phyloP scores from a whole-genome alignment of 2,888 invertebrate species.

The Pseudanteris insignis region DNA sequence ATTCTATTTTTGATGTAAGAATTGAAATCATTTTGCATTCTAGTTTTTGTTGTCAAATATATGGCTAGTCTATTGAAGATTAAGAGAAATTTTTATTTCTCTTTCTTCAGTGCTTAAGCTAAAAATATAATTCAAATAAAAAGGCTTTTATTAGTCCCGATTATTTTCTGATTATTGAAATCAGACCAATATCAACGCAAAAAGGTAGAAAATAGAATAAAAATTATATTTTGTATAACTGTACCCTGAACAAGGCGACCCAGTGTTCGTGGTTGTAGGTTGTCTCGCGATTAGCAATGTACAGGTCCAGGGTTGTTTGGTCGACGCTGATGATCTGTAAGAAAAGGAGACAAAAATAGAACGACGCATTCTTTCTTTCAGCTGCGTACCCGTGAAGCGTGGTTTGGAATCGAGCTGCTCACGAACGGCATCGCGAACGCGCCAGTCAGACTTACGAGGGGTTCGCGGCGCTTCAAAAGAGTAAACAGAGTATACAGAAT shows the following conservation, averaged over 20 bases:
- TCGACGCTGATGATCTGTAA: slow-evolving; percentile 68
- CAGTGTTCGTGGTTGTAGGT: slow-evolving; percentile 78
- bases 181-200: not conserved
- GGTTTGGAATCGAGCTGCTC: slow-evolving; percentile 18
- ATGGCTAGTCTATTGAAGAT: too few species aligned
- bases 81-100: too few species aligned
- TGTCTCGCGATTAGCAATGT: slow-evolving; percentile 69
- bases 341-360: too few species aligned
- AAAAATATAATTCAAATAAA: too few species aligned
- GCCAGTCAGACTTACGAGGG: slow-evolving; percentile 14
- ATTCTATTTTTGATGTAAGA: too few species aligned
- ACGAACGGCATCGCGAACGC: slow-evolving; percentile 10
- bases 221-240: slow-evolving; percentile 30
- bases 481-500: too few species aligned
- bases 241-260: slow-evolving; percentile 80
- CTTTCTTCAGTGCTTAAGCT: too few species aligned
- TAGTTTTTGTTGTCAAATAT: too few species aligned
- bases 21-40: too few species aligned
- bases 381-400: slow-evolving; percentile 17
- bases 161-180: slow-evolving; percentile 4
- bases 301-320: slow-evolving; percentile 66
- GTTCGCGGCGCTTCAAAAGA: too few species aligned
- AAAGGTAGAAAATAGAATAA: slow-evolving; percentile 13
- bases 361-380: slow-evolving; percentile 35
- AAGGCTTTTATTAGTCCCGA: slow-evolving; percentile 10